Evolutionary conservation across 2,113 vertebrate genomes (phyloP), one percentile per base, ranked within the genome.

Genomic region (Australoheros scitulus): DNA sequence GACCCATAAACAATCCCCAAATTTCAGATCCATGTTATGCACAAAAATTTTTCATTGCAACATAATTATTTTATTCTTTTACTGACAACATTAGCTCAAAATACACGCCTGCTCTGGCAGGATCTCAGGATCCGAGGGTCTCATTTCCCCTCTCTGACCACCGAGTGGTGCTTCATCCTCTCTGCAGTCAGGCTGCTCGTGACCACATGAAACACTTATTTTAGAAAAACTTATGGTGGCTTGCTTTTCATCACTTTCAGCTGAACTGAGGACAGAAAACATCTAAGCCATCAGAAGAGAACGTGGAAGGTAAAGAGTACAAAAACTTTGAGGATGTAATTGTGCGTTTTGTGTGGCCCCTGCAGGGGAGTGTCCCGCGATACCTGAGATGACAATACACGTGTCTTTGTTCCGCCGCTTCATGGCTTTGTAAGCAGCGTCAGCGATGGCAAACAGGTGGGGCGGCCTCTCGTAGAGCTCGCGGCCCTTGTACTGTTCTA

Each of bases 401-500:
- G 98, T 99, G 94, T 99, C 98, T 92, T 99, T 99, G 47, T 97
- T 97, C 52, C 98, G 91, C 76, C 98, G 96, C 95, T 99, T 99
- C 98, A 99, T 99, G 20, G 98, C 98, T 91, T 99, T 99, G 94
- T 99, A 99, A 1, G 98, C 98, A 1, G 98, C 98, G 3, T 99
- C 98, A 0, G 98, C 98, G 11, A 99, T 98, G 75, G 98, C 97
- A 0, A 99, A 99, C 24, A 99, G 98, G 91, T 99, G 98, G 1
- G 98, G 98, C 0, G 98, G 98, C 65, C 97, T 95, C 94, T 99
- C 98, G 1, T 99, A 99, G 65, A 99, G 89, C 86, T 99, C 98
- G 2, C 98, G 94, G 1, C 97, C 98, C 84, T 96, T 97, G 91
- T 99, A 99, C 91, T 98, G 98, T 89, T 99, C 98, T 0, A 99